Conservation (phyloP, 2,797 vertebrate species). For the Botia kubotai region DNA sequence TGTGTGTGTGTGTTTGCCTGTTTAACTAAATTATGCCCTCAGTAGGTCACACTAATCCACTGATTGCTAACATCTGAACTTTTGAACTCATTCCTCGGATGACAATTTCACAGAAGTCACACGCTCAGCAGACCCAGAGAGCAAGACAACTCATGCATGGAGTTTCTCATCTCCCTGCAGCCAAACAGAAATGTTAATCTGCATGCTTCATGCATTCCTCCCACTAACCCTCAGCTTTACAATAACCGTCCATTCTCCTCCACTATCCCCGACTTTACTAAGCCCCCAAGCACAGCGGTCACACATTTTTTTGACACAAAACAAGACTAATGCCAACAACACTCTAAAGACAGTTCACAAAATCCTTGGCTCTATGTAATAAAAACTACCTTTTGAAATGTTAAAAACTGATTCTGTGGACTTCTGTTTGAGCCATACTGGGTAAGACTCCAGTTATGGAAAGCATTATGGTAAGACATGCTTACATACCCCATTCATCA, state of each 20-base stretch:
- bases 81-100: constrained; percentile 51
- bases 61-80: constrained; percentile 54
- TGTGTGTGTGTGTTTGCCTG: not conserved
- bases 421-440: not conserved
- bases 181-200: constrained; percentile 46
- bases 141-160: constrained; percentile 44
- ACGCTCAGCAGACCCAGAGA: constrained; percentile 29
- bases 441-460: constrained; percentile 38
- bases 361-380: constrained; percentile 3
- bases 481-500: constrained; percentile 90
- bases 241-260: constrained; percentile 48
- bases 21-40: constrained; percentile 49
- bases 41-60: constrained; percentile 49
- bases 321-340: constrained; percentile 12
- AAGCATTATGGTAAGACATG: constrained; percentile 63
- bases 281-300: constrained; percentile 8
- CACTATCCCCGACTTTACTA: not conserved
- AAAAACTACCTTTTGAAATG: constrained; percentile 41
- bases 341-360: not conserved
- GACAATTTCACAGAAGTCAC: constrained; percentile 20
- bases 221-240: constrained; percentile 31
- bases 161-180: constrained; percentile 40
- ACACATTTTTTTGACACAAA: constrained; percentile 34
- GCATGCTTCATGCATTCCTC: constrained; percentile 29
- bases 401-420: constrained; percentile 19